Evolutionary conservation across 2,113 vertebrate species (phyloP), one percentile per base, ranked within the genome.

Genomic region (Camelus bactrianus): DNA sequence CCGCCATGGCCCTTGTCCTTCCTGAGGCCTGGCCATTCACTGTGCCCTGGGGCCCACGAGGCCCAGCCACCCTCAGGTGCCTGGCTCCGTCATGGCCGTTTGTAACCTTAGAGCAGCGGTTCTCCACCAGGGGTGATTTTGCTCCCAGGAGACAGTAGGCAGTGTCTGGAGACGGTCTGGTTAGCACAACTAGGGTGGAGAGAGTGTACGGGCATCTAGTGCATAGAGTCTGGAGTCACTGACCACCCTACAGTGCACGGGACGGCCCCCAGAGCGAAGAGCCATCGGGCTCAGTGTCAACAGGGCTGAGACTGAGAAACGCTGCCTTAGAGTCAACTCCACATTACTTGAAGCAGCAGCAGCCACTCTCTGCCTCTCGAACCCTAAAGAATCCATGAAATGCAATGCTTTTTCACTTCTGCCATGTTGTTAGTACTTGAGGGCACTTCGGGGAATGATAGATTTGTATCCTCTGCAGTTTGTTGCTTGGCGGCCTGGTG

Each of bases 341-440:
- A 56, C 30, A 1, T 76, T 58, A 12, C 19, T 56, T 12, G 65
- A 70, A 88, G 42, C 32, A 75, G 58, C 50, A 48, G 32, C 10
- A 48, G n/a, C 17, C 16, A 20, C 48, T 19, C 56, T 80, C 86
- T 89, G 16, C 54, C 72, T 70, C 82, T 50, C 14, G 8, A 42
- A 95, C 58, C 58, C 32, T 38, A 46, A 86, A 73, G 46, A 80
- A 54, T 54, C 19, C 24, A 26, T n/a, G 72, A 91, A 95, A 77
- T 6, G 14, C 10, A 42, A 9, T 15, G 48, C 5, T 35, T 80
- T 62, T 67, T 70, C 6, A 38, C 30, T 91, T 60, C 42, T 28
- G 20, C 72, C 42, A 0, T 72, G 2, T 75, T 38, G 64, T 72
- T 91, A 85, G 38, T 46, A 28, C 60, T 60, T 80, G 42, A 72